Percentiles rank a stretch among this genome's conserved stretches.
phyloP scores from a whole-genome alignment of 1,140 invertebrate species.

The Saccostrea glomerata region DNA sequence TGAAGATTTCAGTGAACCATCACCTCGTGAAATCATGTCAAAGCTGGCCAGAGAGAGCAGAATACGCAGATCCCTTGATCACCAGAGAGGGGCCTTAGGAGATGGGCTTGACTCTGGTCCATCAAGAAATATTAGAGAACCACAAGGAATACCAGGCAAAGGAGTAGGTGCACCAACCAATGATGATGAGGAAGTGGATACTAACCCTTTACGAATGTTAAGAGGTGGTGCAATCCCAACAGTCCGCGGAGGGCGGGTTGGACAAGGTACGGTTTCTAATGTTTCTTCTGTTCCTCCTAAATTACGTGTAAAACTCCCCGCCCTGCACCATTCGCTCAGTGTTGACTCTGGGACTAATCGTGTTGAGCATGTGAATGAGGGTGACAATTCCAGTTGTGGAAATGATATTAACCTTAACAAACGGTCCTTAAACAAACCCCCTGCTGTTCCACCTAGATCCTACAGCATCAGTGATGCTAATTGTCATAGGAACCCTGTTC shows the following conservation, averaged over 20 bases:
- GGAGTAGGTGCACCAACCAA: constrained; percentile 46
- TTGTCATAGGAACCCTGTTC: constrained; percentile 75
- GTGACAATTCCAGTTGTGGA: constrained; percentile 38
- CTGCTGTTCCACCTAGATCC: constrained; percentile 66
- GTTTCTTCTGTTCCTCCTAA: constrained; percentile 67
- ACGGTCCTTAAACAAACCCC: constrained; percentile 49
- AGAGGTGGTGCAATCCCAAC: constrained; percentile 78
- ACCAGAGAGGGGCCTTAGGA: constrained; percentile 67
- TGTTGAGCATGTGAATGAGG: constrained; percentile 54
- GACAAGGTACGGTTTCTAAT: constrained; percentile 71
- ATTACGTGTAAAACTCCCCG: constrained; percentile 57
- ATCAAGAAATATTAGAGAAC: constrained; percentile 69
- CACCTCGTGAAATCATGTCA: constrained; percentile 73
- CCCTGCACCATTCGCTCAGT: constrained; percentile 66
- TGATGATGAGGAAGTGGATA: constrained; percentile 78
- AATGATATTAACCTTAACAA: constrained; percentile 42
- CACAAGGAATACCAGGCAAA: constrained; percentile 73
- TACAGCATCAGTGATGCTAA: constrained; percentile 63
- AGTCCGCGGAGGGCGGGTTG: constrained; percentile 68
- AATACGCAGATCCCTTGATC: constrained; percentile 70
- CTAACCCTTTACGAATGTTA: constrained; percentile 87
- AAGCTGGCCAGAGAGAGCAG: constrained; percentile 72
- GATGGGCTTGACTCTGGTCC: constrained; percentile 60
- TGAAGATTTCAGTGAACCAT: constrained; percentile 74
- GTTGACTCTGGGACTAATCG: constrained; percentile 59